phyloP scores from a whole-genome alignment of 1,140 invertebrate species.

The Drosophila malerkotliana region DNA sequence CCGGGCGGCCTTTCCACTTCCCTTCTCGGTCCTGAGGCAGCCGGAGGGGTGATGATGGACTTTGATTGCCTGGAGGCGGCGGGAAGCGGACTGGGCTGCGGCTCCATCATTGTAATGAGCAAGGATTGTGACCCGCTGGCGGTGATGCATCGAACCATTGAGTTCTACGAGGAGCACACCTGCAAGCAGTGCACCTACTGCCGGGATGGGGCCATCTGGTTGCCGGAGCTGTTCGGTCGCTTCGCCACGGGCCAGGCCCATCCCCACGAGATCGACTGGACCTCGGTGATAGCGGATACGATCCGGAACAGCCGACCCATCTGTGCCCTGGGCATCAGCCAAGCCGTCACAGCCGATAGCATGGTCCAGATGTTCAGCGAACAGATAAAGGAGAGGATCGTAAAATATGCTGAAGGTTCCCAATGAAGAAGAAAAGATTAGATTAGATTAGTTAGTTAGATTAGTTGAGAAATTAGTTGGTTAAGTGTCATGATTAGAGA shows the following conservation, averaged over 20 bases:
- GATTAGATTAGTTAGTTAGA: not conserved
- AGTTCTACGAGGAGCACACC: slow-evolving; percentile 99
- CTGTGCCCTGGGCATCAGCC: slow-evolving; percentile 91
- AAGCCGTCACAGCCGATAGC: slow-evolving; percentile 13
- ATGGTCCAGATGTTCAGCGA: slow-evolving; percentile 27
- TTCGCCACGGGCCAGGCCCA: slow-evolving; percentile 94
- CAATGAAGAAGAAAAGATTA: not conserved
- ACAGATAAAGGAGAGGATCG: slow-evolving; percentile 39
- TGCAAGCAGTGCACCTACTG: slow-evolving; percentile 99
- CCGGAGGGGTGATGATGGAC: slow-evolving; percentile 96
- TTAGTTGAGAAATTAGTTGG: too few relatives aligned
- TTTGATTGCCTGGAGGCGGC: slow-evolving; percentile 96
- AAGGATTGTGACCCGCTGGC: slow-evolving; percentile 97
- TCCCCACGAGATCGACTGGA: slow-evolving; percentile 97
- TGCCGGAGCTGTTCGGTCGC: slow-evolving; percentile 93
- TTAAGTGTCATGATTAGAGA: too few relatives aligned
- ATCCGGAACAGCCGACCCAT: slow-evolving; percentile 98
- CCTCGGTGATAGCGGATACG: slow-evolving; percentile 98
- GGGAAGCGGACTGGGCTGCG: slow-evolving; percentile 97
- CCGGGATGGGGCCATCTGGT: slow-evolving; percentile 97
- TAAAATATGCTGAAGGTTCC: slow-evolving; percentile 9
- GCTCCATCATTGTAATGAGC: slow-evolving; percentile 99
- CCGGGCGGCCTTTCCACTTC: slow-evolving; percentile 99
- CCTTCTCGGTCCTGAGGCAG: slow-evolving; percentile 96
- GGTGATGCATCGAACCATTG: slow-evolving; percentile 96